Percentiles rank a stretch among this genome's conserved stretches.
These are phyloP conservation scores for Coptotermes formosanus DNA, from an alignment of 1,140 invertebrate species.

Conservation along the genomic window DNA sequence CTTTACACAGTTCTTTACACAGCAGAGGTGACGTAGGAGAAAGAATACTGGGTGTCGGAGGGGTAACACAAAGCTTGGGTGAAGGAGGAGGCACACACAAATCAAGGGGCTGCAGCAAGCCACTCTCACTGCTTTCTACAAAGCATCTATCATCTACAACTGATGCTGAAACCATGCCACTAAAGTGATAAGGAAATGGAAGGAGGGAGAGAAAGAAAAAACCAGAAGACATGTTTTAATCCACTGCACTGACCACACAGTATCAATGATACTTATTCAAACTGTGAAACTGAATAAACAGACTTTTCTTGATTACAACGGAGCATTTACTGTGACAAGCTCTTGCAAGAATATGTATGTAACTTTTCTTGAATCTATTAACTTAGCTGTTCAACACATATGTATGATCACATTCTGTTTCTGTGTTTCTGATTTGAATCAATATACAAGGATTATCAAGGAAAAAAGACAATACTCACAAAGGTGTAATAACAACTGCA, in stretches of 20 bases:
- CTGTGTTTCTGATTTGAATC: too few species aligned
- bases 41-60: neutral
- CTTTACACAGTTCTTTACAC: neutral
- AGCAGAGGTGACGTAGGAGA: neutral
- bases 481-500: too few species aligned
- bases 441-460: too few species aligned
- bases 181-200: neutral
- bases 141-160: neutral
- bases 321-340: neutral
- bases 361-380: too few species aligned
- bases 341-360: neutral
- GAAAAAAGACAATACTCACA: too few species aligned
- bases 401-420: too few species aligned
- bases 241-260: neutral
- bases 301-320: neutral
- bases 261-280: neutral
- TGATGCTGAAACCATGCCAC: slow-evolving; percentile 20
- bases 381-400: too few species aligned
- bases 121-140: neutral
- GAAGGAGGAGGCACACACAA: slow-evolving; percentile 3
- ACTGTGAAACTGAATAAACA: too few species aligned
- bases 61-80: slow-evolving; percentile 29
- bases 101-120: neutral
- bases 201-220: slow-evolving; percentile 25
- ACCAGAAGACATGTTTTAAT: slow-evolving; percentile 29